A percentile compares a stretch with the other conserved stretches of the same genome.
phyloP scores from a whole-genome alignment of 2,113 vertebrate species.

The Guaruba guarouba region DNA sequence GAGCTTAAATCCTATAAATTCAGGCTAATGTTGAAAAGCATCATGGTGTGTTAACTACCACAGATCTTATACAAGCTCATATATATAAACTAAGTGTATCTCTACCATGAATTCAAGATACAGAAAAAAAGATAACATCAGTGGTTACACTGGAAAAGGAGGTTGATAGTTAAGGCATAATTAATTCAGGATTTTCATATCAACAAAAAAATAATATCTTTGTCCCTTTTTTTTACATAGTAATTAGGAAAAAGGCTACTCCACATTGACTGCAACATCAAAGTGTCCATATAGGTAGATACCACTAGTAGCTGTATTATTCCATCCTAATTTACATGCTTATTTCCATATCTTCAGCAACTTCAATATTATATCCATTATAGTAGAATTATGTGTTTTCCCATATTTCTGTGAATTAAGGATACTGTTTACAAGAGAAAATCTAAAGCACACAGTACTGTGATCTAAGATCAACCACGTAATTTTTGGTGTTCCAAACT shows the following conservation, averaged over 20 bases:
- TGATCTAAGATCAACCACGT: not conserved
- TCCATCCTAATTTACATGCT: not conserved
- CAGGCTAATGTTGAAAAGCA: not conserved
- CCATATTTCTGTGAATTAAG: not conserved
- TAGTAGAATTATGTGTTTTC: not conserved
- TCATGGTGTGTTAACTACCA: rapidly evolving
- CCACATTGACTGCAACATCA: not conserved
- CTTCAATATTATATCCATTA: not conserved
- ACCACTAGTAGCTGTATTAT: not conserved
- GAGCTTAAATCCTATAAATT: not conserved
- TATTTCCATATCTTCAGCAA: not conserved
- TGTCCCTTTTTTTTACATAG: not conserved
- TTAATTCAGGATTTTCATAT: not conserved
- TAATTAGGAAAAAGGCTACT: not conserved
- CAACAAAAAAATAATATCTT: not conserved
- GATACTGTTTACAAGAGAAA: not conserved
- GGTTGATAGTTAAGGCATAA: not conserved
- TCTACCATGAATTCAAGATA: not conserved
- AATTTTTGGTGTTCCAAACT: not conserved
- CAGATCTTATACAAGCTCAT: not conserved
- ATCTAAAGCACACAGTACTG: not conserved
- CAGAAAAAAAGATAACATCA: not conserved
- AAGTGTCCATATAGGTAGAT: not conserved
- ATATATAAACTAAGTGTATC: not conserved
- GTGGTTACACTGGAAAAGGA: not conserved